These are phyloP conservation scores for Seira musarum DNA, from an alignment of 2,888 invertebrate genomes.

Conservation along the genomic window DNA sequence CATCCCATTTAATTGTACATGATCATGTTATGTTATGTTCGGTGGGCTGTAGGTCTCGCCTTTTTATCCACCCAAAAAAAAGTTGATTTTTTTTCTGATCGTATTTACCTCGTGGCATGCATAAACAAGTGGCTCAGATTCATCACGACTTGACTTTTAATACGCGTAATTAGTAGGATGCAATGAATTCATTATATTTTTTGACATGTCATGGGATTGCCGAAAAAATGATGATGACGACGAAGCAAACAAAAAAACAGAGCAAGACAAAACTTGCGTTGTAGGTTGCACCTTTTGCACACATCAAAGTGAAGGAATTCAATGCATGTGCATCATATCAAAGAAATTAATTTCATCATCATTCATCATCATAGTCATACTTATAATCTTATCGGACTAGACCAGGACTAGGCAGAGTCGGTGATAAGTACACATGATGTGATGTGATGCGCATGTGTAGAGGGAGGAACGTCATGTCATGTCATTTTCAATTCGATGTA, in stretches of 20 bases:
- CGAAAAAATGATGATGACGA: background rate
- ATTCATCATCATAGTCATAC: no score
- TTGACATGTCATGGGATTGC: slow-evolving; percentile 34
- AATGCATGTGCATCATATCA: background rate
- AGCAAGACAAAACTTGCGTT: background rate
- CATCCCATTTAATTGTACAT: slow-evolving; percentile 28
- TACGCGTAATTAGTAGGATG: slow-evolving; percentile 19
- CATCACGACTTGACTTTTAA: slow-evolving; percentile 4
- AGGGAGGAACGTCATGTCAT: no score
- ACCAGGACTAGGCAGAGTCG: no score
- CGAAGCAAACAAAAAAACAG: no score
- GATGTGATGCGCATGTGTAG: no score
- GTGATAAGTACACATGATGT: no score
- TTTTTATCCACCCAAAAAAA: background rate
- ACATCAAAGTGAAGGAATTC: background rate
- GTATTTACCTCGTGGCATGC: background rate
- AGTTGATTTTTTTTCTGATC: background rate
- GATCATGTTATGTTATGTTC: no score
- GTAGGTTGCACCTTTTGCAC: background rate
- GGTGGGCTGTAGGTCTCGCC: slow-evolving; percentile 8
- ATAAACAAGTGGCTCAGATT: slow-evolving; percentile 18
- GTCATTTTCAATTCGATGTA: no score
- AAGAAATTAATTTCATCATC: background rate
- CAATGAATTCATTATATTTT: slow-evolving; percentile 38
- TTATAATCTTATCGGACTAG: no score